These are phyloP conservation scores for Saxidomus purpurata DNA, from an alignment of 1,140 invertebrate species.

Conservation along the genomic window DNA sequence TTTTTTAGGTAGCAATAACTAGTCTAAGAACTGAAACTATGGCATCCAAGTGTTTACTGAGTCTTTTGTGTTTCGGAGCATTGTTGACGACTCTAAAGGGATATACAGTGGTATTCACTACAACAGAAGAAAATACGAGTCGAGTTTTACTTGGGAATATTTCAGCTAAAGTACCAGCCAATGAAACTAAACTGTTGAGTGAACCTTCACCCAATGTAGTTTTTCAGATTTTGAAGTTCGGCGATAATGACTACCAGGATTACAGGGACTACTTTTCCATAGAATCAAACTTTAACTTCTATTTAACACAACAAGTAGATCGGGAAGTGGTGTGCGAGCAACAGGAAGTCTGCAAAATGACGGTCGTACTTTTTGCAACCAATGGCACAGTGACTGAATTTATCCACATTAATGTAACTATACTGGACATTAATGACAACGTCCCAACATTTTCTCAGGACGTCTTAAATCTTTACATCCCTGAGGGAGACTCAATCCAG, in stretches of 20 bases:
- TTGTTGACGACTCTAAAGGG: background rate
- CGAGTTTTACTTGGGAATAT: conserved; percentile 47
- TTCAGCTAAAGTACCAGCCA: background rate
- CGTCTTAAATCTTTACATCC: conserved; percentile 71
- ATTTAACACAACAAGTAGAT: conserved; percentile 27
- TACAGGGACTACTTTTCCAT: conserved; percentile 42
- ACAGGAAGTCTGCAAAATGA: conserved; percentile 24
- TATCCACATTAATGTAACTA: conserved; percentile 67
- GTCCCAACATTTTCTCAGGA: conserved; percentile 77
- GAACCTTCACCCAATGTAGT: background rate
- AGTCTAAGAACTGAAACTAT: background rate
- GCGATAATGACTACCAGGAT: background rate
- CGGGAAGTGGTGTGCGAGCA: conserved; percentile 34
- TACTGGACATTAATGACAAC: conserved; percentile 84
- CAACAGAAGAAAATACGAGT: conserved; percentile 20
- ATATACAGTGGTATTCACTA: background rate
- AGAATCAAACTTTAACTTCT: background rate
- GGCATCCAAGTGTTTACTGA: background rate
- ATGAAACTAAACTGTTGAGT: conserved; percentile 17
- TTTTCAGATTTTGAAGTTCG: background rate
- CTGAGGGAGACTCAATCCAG: conserved; percentile 71
- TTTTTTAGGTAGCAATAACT: background rate
- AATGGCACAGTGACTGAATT: conserved; percentile 15
- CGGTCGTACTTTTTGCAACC: conserved; percentile 13
- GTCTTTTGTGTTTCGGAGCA: background rate